A percentile compares a stretch with the other conserved stretches of the same genome.
phyloP scores from a whole-genome alignment of 2,888 invertebrate species.

The Pantelozetes paolii region DNA sequence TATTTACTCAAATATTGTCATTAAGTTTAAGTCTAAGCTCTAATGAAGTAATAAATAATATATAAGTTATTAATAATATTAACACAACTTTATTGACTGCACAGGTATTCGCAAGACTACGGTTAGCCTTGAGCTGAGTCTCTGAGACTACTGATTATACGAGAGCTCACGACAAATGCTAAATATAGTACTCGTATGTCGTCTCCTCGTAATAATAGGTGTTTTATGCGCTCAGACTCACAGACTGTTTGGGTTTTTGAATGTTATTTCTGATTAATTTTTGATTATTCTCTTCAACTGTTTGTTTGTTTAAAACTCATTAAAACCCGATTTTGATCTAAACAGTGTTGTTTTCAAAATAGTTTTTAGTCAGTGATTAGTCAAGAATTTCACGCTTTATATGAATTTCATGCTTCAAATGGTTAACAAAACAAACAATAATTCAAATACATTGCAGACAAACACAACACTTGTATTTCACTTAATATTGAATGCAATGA shows the following conservation, averaged over 20 bases:
- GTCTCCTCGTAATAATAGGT: no score
- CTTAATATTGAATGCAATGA: slow-evolving; percentile 6
- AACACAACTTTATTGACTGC: not conserved
- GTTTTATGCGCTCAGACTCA: no score
- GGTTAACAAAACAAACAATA: slow-evolving; percentile 9
- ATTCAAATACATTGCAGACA: not conserved
- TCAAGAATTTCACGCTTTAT: not conserved
- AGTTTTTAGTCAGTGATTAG: no score
- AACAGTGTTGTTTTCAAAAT: not conserved
- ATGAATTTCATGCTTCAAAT: not conserved
- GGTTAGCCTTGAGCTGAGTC: slow-evolving; percentile 24
- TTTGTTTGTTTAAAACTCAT: no score
- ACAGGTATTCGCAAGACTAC: not conserved
- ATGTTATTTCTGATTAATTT: no score
- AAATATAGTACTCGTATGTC: no score
- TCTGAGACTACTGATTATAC: not conserved
- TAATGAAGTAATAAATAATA: slow-evolving; percentile 35
- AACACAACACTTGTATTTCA: not conserved
- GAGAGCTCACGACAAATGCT: no score
- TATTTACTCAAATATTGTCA: slow-evolving; percentile 21
- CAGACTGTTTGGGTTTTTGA: no score
- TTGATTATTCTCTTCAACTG: no score
- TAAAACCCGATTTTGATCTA: not conserved
- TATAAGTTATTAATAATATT: slow-evolving; percentile 32
- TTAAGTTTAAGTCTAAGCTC: no score